phyloP scores from a whole-genome alignment of 1,140 invertebrate species.

The Philotrypesis tridentata region DNA sequence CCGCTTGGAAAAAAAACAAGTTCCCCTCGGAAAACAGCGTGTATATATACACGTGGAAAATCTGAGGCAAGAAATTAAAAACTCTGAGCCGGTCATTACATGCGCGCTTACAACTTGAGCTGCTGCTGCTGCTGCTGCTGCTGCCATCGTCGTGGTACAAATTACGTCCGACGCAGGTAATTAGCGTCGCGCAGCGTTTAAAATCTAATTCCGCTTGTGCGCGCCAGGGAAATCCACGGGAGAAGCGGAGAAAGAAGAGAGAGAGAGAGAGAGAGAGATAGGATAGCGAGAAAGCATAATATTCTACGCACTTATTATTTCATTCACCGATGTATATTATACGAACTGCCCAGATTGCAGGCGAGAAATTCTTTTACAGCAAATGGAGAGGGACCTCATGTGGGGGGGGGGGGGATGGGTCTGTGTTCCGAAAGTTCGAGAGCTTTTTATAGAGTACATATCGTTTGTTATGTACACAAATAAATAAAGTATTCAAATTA shows the following conservation, averaged over 20 bases:
- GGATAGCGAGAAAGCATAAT: conserved; percentile 10
- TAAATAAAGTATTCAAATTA: no score
- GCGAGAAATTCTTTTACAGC: neutral
- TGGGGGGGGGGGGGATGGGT: neutral
- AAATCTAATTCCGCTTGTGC: conserved; percentile 34
- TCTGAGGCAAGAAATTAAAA: conserved; percentile 27
- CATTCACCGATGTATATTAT: conserved; percentile 12
- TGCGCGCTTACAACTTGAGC: neutral
- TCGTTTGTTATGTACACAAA: no score
- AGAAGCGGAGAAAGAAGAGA: no score
- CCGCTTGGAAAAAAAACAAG: neutral
- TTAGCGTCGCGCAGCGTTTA: conserved; percentile 42
- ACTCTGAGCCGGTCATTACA: neutral
- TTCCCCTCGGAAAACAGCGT: neutral
- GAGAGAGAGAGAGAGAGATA: neutral
- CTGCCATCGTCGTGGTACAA: neutral
- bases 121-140: no score
- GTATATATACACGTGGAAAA: neutral
- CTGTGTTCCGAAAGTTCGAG: no score
- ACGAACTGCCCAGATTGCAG: neutral
- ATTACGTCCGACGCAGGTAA: conserved; percentile 27
- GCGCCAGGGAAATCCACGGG: neutral
- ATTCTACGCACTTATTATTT: conserved; percentile 31
- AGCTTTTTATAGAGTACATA: no score
- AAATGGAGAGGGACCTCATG: neutral